These are phyloP conservation scores for Amia ocellicauda DNA, from an alignment of 2,113 vertebrate species.

Conservation along the genomic window DNA sequence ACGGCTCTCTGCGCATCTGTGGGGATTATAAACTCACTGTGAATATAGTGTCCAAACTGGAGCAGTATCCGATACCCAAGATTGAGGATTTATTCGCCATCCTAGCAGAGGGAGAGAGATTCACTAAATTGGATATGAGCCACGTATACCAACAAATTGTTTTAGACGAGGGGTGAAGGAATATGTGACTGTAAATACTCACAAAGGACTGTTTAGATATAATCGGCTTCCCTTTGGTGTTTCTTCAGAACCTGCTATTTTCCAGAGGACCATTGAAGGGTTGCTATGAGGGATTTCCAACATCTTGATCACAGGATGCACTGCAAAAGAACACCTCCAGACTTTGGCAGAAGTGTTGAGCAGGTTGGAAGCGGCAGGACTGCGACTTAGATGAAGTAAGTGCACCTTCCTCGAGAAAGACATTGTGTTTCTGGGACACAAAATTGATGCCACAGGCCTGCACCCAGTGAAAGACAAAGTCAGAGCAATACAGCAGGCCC, in stretches of 20 bases:
- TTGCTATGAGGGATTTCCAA: constrained; percentile 18
- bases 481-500: neutral
- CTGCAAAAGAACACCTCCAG: constrained; percentile 9
- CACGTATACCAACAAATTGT: constrained; percentile 33
- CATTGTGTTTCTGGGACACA: constrained; percentile 22
- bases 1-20: constrained; percentile 14
- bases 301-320: constrained; percentile 19
- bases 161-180: constrained; percentile 20
- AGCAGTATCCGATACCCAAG: constrained; percentile 31
- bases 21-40: constrained; percentile 32
- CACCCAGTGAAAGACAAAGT: constrained; percentile 21
- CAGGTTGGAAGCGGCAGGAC: neutral
- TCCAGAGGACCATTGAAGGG: constrained; percentile 27
- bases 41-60: constrained; percentile 22
- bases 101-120: constrained; percentile 15
- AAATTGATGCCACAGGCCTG: constrained; percentile 3
- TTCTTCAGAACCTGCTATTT: constrained; percentile 28
- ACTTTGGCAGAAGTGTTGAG: constrained; percentile 7
- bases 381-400: constrained; percentile 5
- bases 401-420: constrained; percentile 16
- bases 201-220: constrained; percentile 24
- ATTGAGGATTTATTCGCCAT: constrained; percentile 20
- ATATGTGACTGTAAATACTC: constrained; percentile 26
- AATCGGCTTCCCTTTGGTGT: constrained; percentile 24
- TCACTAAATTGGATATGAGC: constrained; percentile 27